These are phyloP conservation scores for Galemys pyrenaicus DNA, from an alignment of 2,113 vertebrate genomes.

Conservation along the genomic window DNA sequence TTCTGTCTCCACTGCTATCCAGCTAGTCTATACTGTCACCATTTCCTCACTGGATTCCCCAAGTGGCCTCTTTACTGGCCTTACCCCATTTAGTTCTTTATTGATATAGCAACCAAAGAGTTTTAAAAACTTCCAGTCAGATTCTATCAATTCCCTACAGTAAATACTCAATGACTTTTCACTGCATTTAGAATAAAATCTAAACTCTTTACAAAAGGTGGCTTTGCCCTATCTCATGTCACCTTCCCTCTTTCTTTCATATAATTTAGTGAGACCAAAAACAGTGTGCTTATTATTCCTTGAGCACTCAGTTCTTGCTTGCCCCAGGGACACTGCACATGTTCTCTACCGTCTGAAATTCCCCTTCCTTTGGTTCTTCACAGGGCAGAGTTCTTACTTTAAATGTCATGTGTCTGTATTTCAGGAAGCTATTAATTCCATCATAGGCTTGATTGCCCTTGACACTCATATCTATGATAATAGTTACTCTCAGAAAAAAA, in stretches of 20 bases:
- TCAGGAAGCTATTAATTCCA: background rate
- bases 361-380: background rate
- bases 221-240: background rate
- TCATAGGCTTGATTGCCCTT: background rate
- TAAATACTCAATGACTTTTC: background rate
- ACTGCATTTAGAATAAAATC: background rate
- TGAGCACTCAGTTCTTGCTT: background rate
- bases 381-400: background rate
- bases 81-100: background rate
- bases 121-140: background rate
- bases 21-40: background rate
- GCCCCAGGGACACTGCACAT: background rate
- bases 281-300: background rate
- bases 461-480: background rate
- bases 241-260: background rate
- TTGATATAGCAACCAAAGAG: background rate
- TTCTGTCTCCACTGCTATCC: background rate
- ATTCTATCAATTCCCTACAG: background rate
- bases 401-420: background rate
- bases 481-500: background rate
- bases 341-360: background rate
- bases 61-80: background rate
- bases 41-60: no score
- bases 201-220: background rate
- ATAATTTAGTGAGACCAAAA: background rate